phyloP scores from a whole-genome alignment of 2,888 invertebrate species.

The Drosophila acutilabella region DNA sequence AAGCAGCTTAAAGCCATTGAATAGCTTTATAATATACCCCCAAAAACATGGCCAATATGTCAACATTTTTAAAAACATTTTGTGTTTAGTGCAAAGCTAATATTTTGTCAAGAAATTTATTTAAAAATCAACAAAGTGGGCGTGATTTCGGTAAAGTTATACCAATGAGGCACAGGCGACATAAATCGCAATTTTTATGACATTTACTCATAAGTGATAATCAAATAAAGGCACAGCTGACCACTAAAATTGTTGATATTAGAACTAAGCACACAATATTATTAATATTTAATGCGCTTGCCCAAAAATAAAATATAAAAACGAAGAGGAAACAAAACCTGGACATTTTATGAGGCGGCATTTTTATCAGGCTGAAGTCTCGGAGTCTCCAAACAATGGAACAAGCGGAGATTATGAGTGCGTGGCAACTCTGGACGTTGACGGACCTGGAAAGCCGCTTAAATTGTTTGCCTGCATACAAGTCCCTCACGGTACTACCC shows the following conservation, averaged over 20 bases:
- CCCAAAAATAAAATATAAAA: constrained; percentile 8
- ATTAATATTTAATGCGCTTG: constrained; percentile 77
- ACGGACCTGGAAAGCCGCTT: constrained; percentile 75
- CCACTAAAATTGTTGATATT: constrained; percentile 67
- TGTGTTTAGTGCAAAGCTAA: constrained; percentile 8
- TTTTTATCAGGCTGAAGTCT: constrained; percentile 48
- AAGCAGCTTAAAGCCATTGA: background rate
- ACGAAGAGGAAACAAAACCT: constrained; percentile 24
- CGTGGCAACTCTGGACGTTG: constrained; percentile 45
- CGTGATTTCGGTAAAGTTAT: background rate
- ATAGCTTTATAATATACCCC: background rate
- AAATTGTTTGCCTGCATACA: constrained; percentile 60
- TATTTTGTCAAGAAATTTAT: background rate
- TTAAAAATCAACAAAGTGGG: background rate
- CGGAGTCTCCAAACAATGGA: constrained; percentile 38
- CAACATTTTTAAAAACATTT: constrained; percentile 8
- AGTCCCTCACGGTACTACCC: no score
- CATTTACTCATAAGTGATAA: constrained; percentile 52
- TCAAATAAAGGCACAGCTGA: constrained; percentile 47
- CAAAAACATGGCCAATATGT: background rate
- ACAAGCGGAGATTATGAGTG: background rate
- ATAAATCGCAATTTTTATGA: constrained; percentile 54
- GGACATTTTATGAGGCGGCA: constrained; percentile 52
- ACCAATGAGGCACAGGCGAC: constrained; percentile 24
- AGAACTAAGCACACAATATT: constrained; percentile 69